Evolutionary conservation across 2,797 vertebrate genomes (phyloP).

Genomic region (Valencia hispanica): DNA sequence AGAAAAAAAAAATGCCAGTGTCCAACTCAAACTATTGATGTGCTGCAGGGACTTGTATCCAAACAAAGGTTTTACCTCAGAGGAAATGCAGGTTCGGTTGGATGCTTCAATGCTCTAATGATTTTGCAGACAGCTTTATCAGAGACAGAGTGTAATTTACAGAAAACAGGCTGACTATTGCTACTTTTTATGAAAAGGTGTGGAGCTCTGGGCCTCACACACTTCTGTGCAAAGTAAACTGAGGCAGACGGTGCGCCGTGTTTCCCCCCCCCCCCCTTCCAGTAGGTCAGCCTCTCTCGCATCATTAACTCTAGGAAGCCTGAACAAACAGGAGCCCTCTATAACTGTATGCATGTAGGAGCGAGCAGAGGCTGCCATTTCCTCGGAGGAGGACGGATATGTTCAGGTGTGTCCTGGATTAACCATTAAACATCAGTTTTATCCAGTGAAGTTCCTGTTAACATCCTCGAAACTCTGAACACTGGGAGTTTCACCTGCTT

Average conservation of each 20-base stretch:
- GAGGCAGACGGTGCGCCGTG: conserved; percentile 15
- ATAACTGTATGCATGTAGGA: conserved; percentile 11
- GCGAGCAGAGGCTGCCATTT: conserved; percentile 2
- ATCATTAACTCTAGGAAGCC: conserved; percentile 30
- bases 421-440: conserved; percentile 75
- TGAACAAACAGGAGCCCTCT: conserved; percentile 56
- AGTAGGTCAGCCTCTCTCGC: conserved; percentile 27
- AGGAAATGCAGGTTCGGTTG: conserved; percentile 9
- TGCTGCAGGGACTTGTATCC: not conserved
- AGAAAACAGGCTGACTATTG: not conserved
- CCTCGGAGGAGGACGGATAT: not conserved
- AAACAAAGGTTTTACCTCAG: conserved; percentile 4
- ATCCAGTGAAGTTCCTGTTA: conserved; percentile 54
- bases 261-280: not conserved
- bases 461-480: conserved; percentile 72
- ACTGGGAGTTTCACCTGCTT: conserved; percentile 74
- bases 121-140: not conserved
- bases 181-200: not conserved
- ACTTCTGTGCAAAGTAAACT: conserved; percentile 33
- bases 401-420: conserved; percentile 64
- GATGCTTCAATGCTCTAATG: not conserved
- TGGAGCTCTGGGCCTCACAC: not conserved
- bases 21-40: not conserved
- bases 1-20: not conserved
- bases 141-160: not conserved